Evolutionary conservation across 2,888 invertebrate species (phyloP).

Genomic region (Ferrisia virgata): DNA sequence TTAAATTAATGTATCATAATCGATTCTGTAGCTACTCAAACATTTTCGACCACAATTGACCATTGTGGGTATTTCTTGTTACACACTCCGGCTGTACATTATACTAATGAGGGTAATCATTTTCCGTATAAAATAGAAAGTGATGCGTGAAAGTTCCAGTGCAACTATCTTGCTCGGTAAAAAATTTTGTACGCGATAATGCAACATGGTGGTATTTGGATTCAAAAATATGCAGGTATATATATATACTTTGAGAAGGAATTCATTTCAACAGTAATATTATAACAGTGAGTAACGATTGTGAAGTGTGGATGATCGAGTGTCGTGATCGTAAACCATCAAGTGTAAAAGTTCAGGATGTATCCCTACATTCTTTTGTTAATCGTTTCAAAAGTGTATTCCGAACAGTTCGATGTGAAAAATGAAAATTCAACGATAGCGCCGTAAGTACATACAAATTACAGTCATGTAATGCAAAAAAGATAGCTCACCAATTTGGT

Average conservation of each 20-base stretch:
- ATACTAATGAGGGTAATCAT: not conserved
- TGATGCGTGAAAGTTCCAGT: not conserved
- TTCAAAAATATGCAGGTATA: slow-evolving; percentile 18
- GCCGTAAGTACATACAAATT: not conserved
- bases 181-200: not conserved
- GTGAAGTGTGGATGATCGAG: not conserved
- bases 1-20: not conserved
- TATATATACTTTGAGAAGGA: not conserved
- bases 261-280: not conserved
- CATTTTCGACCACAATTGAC: not conserved
- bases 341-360: not conserved
- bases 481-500: not conserved
- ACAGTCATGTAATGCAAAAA: not conserved
- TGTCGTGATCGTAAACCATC: not conserved
- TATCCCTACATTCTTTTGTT: not conserved
- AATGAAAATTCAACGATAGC: not conserved
- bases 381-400: not conserved
- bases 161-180: not conserved
- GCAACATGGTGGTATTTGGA: slow-evolving; percentile 1
- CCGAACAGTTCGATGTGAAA: not conserved
- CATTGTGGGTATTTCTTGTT: not conserved
- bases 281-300: not conserved
- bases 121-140: slow-evolving; percentile 25
- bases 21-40: not conserved
- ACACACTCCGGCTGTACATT: not conserved